Conservation (phyloP, 2,888 invertebrate genomes). For the Masnerella sp. region DNA sequence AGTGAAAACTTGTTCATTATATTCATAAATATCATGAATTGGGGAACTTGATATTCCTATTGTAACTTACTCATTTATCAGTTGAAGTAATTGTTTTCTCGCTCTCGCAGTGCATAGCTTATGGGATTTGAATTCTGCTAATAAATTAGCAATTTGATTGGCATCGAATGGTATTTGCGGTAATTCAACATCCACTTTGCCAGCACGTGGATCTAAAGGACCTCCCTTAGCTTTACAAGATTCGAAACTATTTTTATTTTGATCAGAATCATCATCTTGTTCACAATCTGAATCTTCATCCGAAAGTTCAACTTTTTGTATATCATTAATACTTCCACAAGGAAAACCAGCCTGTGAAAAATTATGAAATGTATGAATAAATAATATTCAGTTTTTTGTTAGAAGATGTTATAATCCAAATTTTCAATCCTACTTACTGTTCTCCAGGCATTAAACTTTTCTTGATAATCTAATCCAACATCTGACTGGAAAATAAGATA, state of each 20-base stretch:
- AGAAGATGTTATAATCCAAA: too few relatives aligned
- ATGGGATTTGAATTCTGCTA: conserved; percentile 79
- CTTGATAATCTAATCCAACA: conserved; percentile 82
- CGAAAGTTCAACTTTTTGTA: conserved; percentile 78
- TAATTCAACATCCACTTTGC: conserved; percentile 86
- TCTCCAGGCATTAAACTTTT: conserved; percentile 85
- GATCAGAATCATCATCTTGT: conserved; percentile 70
- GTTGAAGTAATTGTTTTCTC: conserved; percentile 80
- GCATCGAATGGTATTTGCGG: conserved; percentile 84
- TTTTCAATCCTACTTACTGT: conserved; percentile 78
- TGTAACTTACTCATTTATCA: conserved; percentile 79
- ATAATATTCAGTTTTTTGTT: not conserved
- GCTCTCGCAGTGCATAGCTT: conserved; percentile 80
- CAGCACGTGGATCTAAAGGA: conserved; percentile 87
- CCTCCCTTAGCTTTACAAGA: too few relatives aligned
- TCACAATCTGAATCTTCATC: conserved; percentile 73
- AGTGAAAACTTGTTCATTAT: too few relatives aligned
- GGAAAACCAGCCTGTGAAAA: conserved; percentile 85
- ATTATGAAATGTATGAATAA: not conserved
- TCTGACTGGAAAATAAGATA: conserved; percentile 86
- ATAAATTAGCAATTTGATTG: conserved; percentile 79
- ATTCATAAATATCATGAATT: too few relatives aligned
- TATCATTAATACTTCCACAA: conserved; percentile 82
- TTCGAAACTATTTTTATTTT: too few relatives aligned
- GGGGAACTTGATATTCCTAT: too few relatives aligned